Evolutionary conservation across 2,797 vertebrate genomes (phyloP).

Genomic region (Pseudochaenichthys georgianus): DNA sequence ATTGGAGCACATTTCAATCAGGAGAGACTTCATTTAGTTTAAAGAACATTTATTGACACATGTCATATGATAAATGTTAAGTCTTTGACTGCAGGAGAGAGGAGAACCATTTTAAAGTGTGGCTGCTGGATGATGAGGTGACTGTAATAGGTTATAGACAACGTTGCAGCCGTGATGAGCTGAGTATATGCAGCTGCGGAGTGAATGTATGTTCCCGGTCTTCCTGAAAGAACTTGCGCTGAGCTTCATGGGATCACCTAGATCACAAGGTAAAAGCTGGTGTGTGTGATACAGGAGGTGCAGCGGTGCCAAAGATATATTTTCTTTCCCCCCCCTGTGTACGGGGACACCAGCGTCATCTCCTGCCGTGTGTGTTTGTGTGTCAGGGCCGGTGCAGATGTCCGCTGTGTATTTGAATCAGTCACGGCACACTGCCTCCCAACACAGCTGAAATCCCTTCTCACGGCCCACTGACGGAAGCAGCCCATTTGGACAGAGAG

Average conservation of each 20-base stretch:
- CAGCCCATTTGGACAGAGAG: conserved; percentile 55
- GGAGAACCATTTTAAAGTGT: no score
- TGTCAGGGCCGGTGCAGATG: conserved; percentile 50
- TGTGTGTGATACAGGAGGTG: neutral
- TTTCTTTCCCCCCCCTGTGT: conserved; percentile 37
- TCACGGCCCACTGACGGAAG: conserved; percentile 52
- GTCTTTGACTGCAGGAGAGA: no score
- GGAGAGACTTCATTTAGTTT: no score
- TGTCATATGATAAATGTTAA: no score
- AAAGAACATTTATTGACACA: no score
- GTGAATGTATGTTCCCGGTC: no score
- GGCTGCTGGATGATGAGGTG: no score
- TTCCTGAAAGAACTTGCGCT: no score
- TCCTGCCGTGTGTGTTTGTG: conserved; percentile 41
- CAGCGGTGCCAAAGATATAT: conserved; percentile 11
- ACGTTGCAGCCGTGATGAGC: no score
- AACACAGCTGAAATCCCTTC: conserved; percentile 59
- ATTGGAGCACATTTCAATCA: neutral
- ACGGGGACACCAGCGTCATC: conserved; percentile 30
- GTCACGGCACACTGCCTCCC: conserved; percentile 61
- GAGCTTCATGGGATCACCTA: neutral
- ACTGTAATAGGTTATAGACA: no score
- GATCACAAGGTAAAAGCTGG: conserved; percentile 30
- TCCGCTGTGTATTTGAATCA: conserved; percentile 67
- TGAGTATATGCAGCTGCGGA: no score